phyloP scores from a whole-genome alignment of 2,888 invertebrate species.

The Cylloceria caligata region DNA sequence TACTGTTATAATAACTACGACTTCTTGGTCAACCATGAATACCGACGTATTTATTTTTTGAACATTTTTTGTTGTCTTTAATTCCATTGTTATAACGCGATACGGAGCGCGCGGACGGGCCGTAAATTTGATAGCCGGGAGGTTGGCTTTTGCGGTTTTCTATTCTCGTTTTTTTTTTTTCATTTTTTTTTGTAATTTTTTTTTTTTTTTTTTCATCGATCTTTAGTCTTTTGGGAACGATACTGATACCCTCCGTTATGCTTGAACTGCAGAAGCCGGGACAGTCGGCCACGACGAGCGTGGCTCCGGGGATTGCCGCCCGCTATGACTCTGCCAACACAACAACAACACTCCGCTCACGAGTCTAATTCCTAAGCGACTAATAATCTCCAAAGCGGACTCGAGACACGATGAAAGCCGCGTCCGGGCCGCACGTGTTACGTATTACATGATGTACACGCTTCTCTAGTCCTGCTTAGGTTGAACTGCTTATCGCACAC shows the following conservation, averaged over 20 bases:
- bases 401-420: constrained; percentile 60
- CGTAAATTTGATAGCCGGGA: constrained; percentile 69
- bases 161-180: constrained; percentile 59
- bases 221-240: constrained; percentile 79
- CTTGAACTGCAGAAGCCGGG: constrained; percentile 95
- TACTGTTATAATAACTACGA: neutral
- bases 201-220: constrained; percentile 66
- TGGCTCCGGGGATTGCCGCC: constrained; percentile 92
- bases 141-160: constrained; percentile 70
- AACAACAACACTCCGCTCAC: constrained; percentile 84
- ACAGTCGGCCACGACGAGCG: constrained; percentile 95
- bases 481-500: constrained; percentile 36
- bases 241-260: constrained; percentile 94
- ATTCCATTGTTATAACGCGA: constrained; percentile 35
- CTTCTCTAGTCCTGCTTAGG: neutral
- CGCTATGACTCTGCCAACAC: constrained; percentile 86
- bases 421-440: neutral
- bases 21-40: constrained; percentile 68
- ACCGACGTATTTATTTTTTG: constrained; percentile 51
- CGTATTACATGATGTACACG: neutral
- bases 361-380: constrained; percentile 82
- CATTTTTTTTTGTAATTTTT: constrained; percentile 56
- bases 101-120: constrained; percentile 70
- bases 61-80: constrained; percentile 2
- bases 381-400: constrained; percentile 62